Conservation (phyloP, 2,797 vertebrate species). For the Meriones psammophilus region DNA sequence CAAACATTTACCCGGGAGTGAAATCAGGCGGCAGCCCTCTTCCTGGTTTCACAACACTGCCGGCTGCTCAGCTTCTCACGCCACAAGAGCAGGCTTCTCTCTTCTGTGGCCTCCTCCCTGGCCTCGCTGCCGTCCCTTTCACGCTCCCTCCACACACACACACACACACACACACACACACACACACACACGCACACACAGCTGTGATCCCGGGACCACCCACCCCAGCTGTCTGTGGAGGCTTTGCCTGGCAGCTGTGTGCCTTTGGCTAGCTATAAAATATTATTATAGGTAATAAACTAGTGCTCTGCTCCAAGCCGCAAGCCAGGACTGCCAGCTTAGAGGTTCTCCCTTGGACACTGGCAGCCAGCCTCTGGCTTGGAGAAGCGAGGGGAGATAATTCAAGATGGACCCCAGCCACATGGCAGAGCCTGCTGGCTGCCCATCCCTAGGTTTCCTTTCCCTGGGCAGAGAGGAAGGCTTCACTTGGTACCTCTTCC, state of each 20-base stretch:
- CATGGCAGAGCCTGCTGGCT: neutral
- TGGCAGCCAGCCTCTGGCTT: neutral
- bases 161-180: no score
- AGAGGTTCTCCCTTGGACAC: neutral
- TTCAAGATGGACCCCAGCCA: neutral
- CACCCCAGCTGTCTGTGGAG: neutral
- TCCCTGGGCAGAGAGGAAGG: neutral
- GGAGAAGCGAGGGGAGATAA: neutral
- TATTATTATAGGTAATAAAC: conserved; percentile 67
- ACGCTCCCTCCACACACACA: no score
- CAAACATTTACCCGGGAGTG: conserved; percentile 79
- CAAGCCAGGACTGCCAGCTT: neutral
- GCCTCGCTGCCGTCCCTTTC: neutral
- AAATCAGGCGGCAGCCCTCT: neutral
- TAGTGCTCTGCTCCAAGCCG: conserved; percentile 24
- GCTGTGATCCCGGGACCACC: no score
- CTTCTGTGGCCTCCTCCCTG: neutral
- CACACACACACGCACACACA: neutral
- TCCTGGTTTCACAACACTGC: conserved; percentile 59
- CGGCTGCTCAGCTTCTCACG: neutral
- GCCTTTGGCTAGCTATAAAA: conserved; percentile 53
- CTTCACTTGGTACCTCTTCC: neutral
- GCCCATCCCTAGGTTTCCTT: neutral
- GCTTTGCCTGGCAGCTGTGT: neutral
- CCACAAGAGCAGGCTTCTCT: neutral